These are phyloP conservation scores for Marasmarcha lunaedactyla DNA, from an alignment of 2,888 invertebrate genomes.

Conservation along the genomic window DNA sequence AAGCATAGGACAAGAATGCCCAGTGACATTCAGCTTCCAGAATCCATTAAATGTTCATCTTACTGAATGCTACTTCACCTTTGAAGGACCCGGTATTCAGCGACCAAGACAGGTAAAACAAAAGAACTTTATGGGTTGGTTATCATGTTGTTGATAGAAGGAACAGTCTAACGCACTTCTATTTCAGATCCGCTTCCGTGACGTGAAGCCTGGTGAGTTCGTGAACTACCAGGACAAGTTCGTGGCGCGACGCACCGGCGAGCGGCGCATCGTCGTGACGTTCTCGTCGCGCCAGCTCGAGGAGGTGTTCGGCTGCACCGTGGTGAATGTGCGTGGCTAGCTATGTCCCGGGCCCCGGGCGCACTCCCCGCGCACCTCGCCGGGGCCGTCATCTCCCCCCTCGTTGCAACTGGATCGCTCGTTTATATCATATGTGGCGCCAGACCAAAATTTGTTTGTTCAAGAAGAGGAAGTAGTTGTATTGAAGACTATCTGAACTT, in stretches of 20 bases:
- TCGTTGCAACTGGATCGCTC: slow-evolving; percentile 48
- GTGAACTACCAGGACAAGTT: slow-evolving; percentile 73
- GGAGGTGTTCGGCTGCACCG: slow-evolving; percentile 72
- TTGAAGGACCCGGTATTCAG: slow-evolving; percentile 78
- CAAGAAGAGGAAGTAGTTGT: slow-evolving; percentile 55
- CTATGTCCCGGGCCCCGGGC: slow-evolving; percentile 53
- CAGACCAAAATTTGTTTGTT: slow-evolving; percentile 47
- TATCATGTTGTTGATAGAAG: slow-evolving; percentile 4
- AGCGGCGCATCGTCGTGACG: slow-evolving; percentile 73
- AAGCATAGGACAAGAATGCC: slow-evolving; percentile 63
- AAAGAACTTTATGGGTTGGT: too few relatives aligned
- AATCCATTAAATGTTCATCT: slow-evolving; percentile 75
- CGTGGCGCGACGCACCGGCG: slow-evolving; percentile 68
- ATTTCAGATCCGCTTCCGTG: slow-evolving; percentile 63
- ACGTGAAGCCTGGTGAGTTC: slow-evolving; percentile 73
- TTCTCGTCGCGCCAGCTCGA: slow-evolving; percentile 76
- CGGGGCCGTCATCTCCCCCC: slow-evolving; percentile 44
- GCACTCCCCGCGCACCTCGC: slow-evolving; percentile 40
- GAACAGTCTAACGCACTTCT: too few relatives aligned
- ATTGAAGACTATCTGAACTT: slow-evolving; percentile 38
- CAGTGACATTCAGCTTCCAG: slow-evolving; percentile 72
- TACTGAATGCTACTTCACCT: slow-evolving; percentile 75
- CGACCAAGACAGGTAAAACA: slow-evolving; percentile 67
- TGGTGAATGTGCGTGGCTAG: slow-evolving; percentile 66
- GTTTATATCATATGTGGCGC: slow-evolving; percentile 39